A percentile compares a stretch with the other conserved stretches of the same genome.
These are phyloP conservation scores for Lipophrys pholis DNA, from an alignment of 2,113 vertebrate genomes.

Conservation along the genomic window DNA sequence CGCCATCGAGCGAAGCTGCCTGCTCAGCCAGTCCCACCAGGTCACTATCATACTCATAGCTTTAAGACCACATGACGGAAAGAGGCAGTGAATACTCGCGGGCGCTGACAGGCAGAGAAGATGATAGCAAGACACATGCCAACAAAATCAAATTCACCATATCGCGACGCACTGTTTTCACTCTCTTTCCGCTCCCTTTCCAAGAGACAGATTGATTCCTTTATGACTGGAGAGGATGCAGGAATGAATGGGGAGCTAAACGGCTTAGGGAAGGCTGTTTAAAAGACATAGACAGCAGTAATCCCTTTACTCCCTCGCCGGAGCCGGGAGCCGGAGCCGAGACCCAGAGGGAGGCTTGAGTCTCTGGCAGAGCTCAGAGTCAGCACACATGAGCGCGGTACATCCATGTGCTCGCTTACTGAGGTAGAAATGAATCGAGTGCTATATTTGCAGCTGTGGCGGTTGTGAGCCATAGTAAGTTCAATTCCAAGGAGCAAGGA, in stretches of 20 bases:
- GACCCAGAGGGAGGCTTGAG: constrained; percentile 66
- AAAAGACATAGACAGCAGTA: constrained; percentile 75
- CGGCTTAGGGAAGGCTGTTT: constrained; percentile 78
- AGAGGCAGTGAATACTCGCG: constrained; percentile 9
- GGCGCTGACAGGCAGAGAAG: constrained; percentile 12
- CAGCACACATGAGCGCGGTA: constrained; percentile 39
- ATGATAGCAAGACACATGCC: constrained; percentile 25
- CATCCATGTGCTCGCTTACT: constrained; percentile 14
- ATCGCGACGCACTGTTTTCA: constrained; percentile 33
- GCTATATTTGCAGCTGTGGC: not conserved
- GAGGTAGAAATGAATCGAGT: constrained; percentile 9
- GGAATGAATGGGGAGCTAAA: constrained; percentile 75
- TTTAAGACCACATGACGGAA: constrained; percentile 8
- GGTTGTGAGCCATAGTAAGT: not conserved
- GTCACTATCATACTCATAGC: not conserved
- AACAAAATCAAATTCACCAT: constrained; percentile 47
- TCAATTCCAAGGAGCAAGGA: not conserved
- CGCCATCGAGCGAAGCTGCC: constrained; percentile 7
- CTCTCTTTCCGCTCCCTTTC: constrained; percentile 25
- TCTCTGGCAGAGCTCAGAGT: constrained; percentile 62
- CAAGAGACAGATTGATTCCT: constrained; percentile 65
- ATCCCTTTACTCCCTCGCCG: constrained; percentile 72
- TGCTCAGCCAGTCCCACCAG: constrained; percentile 29
- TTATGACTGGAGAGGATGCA: constrained; percentile 58
- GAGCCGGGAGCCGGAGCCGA: constrained; percentile 56